Percentiles rank a stretch among this genome's conserved stretches.
These are phyloP conservation scores for Phalanger gymnotis DNA, from an alignment of 2,797 vertebrate genomes.

Conservation along the genomic window DNA sequence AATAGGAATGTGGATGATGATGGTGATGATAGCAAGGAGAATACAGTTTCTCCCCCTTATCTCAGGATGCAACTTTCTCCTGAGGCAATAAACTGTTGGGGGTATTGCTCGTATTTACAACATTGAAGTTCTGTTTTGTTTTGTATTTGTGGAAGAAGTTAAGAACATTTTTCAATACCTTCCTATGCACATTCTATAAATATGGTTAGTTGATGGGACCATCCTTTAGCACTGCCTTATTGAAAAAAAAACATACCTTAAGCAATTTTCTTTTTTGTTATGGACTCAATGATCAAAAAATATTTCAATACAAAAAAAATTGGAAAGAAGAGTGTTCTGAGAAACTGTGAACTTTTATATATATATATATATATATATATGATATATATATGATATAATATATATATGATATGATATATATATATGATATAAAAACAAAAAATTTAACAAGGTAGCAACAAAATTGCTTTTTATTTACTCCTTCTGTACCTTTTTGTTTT, in stretches of 20 bases:
- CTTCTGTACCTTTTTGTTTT: neutral
- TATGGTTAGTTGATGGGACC: neutral
- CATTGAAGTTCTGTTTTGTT: neutral
- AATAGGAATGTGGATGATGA: neutral
- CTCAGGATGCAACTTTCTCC: neutral
- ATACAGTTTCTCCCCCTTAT: neutral
- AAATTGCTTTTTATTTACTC: neutral
- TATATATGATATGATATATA: neutral
- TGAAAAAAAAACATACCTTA: neutral
- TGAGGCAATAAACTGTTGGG: neutral
- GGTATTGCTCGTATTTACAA: neutral
- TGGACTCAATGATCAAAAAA: neutral
- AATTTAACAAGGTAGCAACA: neutral
- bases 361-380: neutral
- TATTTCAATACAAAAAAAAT: neutral
- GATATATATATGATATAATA: neutral
- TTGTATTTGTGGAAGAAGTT: neutral
- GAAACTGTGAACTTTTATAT: neutral
- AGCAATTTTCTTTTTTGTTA: neutral
- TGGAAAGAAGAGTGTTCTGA: neutral
- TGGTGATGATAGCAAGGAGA: neutral
- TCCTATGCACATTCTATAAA: neutral
- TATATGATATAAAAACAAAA: neutral
- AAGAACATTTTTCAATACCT: neutral
- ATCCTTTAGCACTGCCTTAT: neutral